A percentile compares a stretch with the other conserved stretches of the same genome.
Conservation (phyloP, 2,113 vertebrate species). For the Aldabrachelys gigantea region DNA sequence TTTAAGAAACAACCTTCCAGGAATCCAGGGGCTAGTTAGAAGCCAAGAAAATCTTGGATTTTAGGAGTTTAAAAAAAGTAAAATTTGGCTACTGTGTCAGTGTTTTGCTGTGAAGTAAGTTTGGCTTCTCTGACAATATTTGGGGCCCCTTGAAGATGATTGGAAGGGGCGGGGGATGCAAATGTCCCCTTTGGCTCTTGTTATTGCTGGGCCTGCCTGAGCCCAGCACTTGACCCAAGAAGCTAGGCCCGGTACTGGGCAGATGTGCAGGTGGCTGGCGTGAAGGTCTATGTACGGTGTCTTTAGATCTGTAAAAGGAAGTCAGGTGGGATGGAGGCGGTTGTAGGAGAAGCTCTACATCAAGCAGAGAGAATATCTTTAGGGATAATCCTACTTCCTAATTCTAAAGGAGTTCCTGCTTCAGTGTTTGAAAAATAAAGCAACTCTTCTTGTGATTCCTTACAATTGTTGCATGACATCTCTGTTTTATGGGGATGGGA, state of each 20-base stretch:
- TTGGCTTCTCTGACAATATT: not conserved
- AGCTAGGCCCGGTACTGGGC: not conserved
- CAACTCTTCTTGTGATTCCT: not conserved
- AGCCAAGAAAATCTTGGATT: not conserved
- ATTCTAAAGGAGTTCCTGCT: not conserved
- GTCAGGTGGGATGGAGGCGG: not conserved
- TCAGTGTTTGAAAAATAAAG: not conserved
- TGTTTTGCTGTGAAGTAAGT: not conserved
- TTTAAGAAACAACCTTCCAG: not conserved
- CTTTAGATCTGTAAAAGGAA: not conserved
- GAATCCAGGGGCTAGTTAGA: not conserved
- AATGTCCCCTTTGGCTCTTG: not conserved
- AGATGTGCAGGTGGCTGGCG: not conserved
- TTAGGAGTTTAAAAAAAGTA: not conserved
- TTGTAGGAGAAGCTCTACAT: not conserved
- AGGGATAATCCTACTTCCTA: not conserved
- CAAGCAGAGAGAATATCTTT: not conserved
- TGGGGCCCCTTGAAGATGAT: not conserved
- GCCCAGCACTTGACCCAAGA: not conserved
- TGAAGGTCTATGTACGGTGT: not conserved
- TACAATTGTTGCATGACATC: not conserved
- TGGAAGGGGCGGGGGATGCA: not conserved
- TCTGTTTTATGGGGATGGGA: not conserved
- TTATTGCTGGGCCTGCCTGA: not conserved
- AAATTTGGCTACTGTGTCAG: not conserved